These are phyloP conservation scores for Caenorhabditis brenneri DNA, from an alignment of 1,140 invertebrate species.

Conservation along the genomic window DNA sequence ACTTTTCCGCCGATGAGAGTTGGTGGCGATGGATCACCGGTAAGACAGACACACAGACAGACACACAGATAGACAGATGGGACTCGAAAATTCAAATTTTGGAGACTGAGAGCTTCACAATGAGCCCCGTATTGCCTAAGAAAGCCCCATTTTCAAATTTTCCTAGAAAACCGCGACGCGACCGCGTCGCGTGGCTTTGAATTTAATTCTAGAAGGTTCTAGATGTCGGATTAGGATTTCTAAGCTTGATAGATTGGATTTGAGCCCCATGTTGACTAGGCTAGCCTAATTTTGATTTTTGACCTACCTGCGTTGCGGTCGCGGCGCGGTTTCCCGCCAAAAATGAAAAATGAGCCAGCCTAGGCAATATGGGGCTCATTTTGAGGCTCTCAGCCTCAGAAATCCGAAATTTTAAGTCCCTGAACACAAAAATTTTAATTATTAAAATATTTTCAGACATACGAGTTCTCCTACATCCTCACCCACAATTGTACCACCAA, in stretches of 20 bases:
- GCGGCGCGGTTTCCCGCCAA: background rate
- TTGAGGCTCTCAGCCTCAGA: background rate
- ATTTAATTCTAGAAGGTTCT: too few relatives aligned
- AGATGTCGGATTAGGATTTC: too few relatives aligned
- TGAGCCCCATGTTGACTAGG: background rate
- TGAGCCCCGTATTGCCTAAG: too few relatives aligned
- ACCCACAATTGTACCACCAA: background rate
- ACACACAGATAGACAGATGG: background rate
- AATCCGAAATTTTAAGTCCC: too few relatives aligned
- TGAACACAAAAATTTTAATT: too few relatives aligned
- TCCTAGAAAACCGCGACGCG: too few relatives aligned
- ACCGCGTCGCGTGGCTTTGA: too few relatives aligned
- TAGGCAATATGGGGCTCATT: background rate
- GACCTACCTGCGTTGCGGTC: background rate
- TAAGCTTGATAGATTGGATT: too few relatives aligned
- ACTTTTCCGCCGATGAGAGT: too few relatives aligned
- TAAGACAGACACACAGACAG: background rate
- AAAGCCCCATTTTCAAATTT: too few relatives aligned
- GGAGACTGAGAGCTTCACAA: background rate
- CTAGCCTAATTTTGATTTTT: background rate
- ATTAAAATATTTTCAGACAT: background rate
- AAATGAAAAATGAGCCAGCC: background rate
- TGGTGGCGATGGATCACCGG: too few relatives aligned
- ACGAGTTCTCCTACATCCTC: background rate
- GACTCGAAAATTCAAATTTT: constrained; percentile 6